A percentile compares a stretch with the other conserved stretches of the same genome.
Conservation (phyloP, 2,113 vertebrate species). For the Dendrocopos noguchii region DNA sequence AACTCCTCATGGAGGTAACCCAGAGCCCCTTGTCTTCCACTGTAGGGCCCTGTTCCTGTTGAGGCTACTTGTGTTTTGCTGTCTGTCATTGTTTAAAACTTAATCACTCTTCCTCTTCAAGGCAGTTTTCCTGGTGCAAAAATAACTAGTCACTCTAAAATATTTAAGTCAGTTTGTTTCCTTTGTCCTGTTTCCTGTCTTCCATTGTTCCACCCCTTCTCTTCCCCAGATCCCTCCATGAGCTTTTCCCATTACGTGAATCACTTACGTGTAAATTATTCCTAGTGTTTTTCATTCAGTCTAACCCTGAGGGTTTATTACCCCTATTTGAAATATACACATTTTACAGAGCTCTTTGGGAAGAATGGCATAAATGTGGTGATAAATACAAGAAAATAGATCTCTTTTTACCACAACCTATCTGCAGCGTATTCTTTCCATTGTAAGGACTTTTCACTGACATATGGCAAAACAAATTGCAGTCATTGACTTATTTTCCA, state of each 20-base stretch:
- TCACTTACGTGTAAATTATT: conserved; percentile 51
- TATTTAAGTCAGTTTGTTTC: conserved; percentile 54
- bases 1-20: neutral
- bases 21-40: neutral
- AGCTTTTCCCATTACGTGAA: conserved; percentile 38
- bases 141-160: conserved; percentile 36
- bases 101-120: conserved; percentile 58
- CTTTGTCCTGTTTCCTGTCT: conserved; percentile 66
- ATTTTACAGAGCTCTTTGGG: conserved; percentile 45
- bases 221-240: conserved; percentile 17
- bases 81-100: conserved; percentile 59
- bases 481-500: conserved; percentile 23
- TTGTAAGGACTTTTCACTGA: conserved; percentile 51
- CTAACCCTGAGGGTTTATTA: conserved; percentile 2
- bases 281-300: conserved; percentile 7
- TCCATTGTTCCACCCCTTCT: conserved; percentile 67
- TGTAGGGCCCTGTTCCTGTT: conserved; percentile 34
- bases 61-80: neutral
- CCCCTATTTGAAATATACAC: conserved; percentile 32
- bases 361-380: conserved; percentile 53
- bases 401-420: conserved; percentile 42
- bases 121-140: conserved; percentile 57
- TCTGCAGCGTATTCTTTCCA: conserved; percentile 65
- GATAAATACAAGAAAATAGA: conserved; percentile 57
- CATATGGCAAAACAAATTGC: conserved; percentile 50